Base-by-base conservation (phyloP, 2,113 vertebrate species). In the Panthera tigris region DNA sequence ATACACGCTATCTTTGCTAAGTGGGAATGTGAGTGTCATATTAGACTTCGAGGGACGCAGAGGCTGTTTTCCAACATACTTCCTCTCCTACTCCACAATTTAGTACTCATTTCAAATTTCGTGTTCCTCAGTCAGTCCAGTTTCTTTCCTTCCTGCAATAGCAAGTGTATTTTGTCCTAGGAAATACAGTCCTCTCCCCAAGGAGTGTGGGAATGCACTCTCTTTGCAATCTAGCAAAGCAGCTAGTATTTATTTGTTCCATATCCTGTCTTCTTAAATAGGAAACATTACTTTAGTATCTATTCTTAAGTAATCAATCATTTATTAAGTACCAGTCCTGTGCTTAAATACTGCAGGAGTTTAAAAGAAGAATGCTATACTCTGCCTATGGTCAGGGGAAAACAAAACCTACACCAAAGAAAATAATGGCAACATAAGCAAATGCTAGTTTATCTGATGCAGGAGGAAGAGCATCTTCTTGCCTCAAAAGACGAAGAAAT, bases 141-240 rank as follows among this genome's bases (percentile, higher is more conserved):
- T 91, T 96, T 92, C 68, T 95, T 79, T 76, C 48, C 76, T 95
- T 69, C 65, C 65, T 86, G 39, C 45, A 45, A 36, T 36, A 68
- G 14, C 29, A 39, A 83, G 88, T 93, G 11, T 79, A 57, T 69
- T 74, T 91, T 78, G 57, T 31, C 55, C 41, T 36, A 3, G n/a
- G 86, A 48, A 91, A 50, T 68, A 31, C 18, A 65, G 19, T 21
- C 31, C 12, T 78, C 25, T 68, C 65, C 57, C 78, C 45, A 39
- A 95, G 76, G 73, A 16, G 15, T 45, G 4, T 68, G 39, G 41
- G 12, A 94, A 80, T 11, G 18, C 18, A 4, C 61, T 84, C 36
- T 81, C 93, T 78, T 84, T 55, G 33, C 41, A 82, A 12, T 50
- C 74, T 7, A 80, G 45, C 18, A 36, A 80, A 96, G 48, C 27